Conservation (phyloP, 2,888 invertebrate genomes). For the Eudemis profundana region DNA sequence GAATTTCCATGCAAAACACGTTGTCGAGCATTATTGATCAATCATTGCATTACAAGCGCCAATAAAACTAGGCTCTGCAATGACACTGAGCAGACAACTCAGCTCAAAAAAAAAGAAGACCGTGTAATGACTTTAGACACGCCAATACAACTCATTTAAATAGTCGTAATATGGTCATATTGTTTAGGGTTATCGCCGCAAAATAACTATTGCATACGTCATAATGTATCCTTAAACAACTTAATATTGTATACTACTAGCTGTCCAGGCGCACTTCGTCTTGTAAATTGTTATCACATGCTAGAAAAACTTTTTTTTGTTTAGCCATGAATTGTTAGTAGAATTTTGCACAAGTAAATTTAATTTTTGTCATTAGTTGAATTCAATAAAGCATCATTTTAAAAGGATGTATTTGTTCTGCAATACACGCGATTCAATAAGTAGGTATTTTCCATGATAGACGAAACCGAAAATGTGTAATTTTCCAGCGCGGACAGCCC, state of each 20-base stretch:
- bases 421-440: too few relatives aligned
- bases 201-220: background rate
- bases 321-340: too few relatives aligned
- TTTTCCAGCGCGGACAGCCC: constrained; percentile 11
- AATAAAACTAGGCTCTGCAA: constrained; percentile 23
- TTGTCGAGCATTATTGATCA: background rate
- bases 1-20: background rate
- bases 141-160: constrained; percentile 39
- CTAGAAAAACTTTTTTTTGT: too few relatives aligned
- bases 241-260: too few relatives aligned
- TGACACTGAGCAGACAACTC: constrained; percentile 15
- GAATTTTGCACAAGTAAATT: too few relatives aligned
- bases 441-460: too few relatives aligned
- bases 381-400: too few relatives aligned
- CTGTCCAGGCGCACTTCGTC: too few relatives aligned
- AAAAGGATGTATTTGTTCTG: too few relatives aligned
- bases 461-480: too few relatives aligned
- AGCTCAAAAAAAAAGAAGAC: constrained; percentile 25
- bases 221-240: background rate
- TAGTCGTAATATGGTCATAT: constrained; percentile 32
- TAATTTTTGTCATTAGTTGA: too few relatives aligned
- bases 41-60: background rate
- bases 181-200: constrained; percentile 24
- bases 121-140: constrained; percentile 37
- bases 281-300: too few relatives aligned